Conservation (phyloP, 1,140 invertebrate species). For the Pteromalus puparum region DNA sequence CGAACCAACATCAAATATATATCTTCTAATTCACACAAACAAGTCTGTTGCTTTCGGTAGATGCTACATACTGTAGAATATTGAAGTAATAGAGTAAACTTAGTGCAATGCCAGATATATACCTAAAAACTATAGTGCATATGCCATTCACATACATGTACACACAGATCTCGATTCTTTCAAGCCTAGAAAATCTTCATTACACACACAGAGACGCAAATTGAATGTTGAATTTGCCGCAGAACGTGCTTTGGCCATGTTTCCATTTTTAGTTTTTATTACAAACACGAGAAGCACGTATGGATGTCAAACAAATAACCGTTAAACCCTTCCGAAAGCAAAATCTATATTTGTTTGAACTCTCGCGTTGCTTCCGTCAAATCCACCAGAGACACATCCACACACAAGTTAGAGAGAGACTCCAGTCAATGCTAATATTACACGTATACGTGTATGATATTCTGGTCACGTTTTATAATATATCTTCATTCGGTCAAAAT, state of each 20-base stretch:
- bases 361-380: slow-evolving; percentile 11
- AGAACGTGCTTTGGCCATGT: slow-evolving; percentile 26
- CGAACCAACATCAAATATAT: neutral
- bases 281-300: slow-evolving; percentile 25
- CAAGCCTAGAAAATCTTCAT: neutral
- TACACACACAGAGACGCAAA: neutral
- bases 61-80: slow-evolving; percentile 35
- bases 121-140: neutral
- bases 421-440: slow-evolving; percentile 39
- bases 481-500: slow-evolving; percentile 10
- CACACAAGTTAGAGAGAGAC: neutral
- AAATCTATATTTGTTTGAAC: slow-evolving; percentile 20
- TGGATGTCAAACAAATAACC: slow-evolving; percentile 42
- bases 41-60: slow-evolving; percentile 40
- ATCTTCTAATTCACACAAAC: neutral
- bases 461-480: neutral
- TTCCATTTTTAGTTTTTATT: slow-evolving; percentile 45
- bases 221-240: slow-evolving; percentile 17
- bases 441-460: neutral
- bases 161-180: neutral
- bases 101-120: slow-evolving; percentile 38
- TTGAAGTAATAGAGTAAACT: slow-evolving; percentile 25
- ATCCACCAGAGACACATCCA: slow-evolving; percentile 12
- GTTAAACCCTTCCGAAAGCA: slow-evolving; percentile 3
- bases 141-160: neutral